Evolutionary conservation across 2,113 vertebrate genomes (phyloP), one percentile per base, ranked within the genome.

Genomic region (Myanophis thanlyinensis): DNA sequence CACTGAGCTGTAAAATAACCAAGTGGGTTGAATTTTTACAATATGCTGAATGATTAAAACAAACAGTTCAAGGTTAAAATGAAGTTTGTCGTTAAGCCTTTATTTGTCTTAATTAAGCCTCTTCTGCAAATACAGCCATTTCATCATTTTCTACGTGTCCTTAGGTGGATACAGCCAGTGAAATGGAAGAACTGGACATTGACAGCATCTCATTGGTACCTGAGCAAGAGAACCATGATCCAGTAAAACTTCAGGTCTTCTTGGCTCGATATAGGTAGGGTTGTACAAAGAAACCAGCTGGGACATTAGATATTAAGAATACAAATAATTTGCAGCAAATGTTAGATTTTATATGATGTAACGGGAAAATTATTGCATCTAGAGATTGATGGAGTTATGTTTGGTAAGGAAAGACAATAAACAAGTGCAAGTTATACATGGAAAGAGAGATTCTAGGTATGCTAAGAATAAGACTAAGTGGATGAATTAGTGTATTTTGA

Each of bases 131-230:
- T 88, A 88, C 3, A n/a, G 3, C 52, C 5, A 0, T 92, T 96
- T 35, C 56, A 18, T 35, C 59, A 10, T 51, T 15, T 95, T 51
- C 30, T 46, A 59, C 47, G 1, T 80, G 95, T 54, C 3, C 11
- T 13, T 48, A 99, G 99, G 98, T 99, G 97, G 99, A 99, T 96
- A 99, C 99, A 46, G 99, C 99, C 92, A 99, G 99, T 97, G 99
- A 99, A 96, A 98, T 99, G 95, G 99, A 99, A 93, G 99, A 99
- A 51, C 94, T 99, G 96, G 99, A 99, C 94, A 97, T 97, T 1
- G 99, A 99, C 90, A 98, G 96, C 2, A 89, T 99, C 91, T 98
- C 99, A 52, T 97, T 99, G 3, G 97, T 98, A 90, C 98, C 98
- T 25, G 98, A 97, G 91, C 91, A 97, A 2, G 96, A 98, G 95